Conservation (phyloP, 2,888 invertebrate genomes). For the Theristus sp. region DNA sequence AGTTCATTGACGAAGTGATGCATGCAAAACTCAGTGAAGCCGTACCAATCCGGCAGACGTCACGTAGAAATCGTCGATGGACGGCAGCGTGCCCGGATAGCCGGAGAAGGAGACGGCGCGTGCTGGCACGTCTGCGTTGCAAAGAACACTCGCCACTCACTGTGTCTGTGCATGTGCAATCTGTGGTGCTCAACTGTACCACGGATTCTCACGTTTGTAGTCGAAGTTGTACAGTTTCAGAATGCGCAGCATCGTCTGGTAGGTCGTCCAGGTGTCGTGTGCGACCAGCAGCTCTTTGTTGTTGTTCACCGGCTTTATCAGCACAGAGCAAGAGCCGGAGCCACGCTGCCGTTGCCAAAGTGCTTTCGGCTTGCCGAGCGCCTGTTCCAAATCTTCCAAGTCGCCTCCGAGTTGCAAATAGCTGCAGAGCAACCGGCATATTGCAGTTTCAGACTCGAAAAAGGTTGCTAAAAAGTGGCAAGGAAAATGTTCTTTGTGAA, state of each 20-base stretch:
- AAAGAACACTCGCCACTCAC: not conserved
- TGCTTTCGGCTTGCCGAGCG: constrained; percentile 18
- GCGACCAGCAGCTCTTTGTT: constrained; percentile 47
- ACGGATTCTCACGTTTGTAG: constrained; percentile 32
- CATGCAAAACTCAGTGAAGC: not conserved
- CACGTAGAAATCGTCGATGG: constrained; percentile 23
- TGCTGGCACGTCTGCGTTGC: not conserved
- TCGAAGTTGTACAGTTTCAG: constrained; percentile 64
- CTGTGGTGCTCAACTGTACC: not conserved
- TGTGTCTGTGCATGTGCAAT: not conserved
- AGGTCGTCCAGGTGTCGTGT: constrained; percentile 62
- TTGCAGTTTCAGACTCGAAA: not conserved
- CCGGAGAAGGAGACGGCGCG: constrained; percentile 8
- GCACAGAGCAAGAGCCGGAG: constrained; percentile 44
- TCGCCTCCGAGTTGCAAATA: constrained; percentile 58
- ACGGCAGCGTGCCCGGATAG: constrained; percentile 18
- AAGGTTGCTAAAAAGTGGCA: not conserved
- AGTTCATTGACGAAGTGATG: not conserved
- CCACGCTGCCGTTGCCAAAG: constrained; percentile 15
- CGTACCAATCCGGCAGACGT: constrained; percentile 15
- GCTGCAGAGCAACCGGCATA: not conserved
- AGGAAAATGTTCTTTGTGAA: too few species aligned
- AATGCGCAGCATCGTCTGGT: constrained; percentile 59
- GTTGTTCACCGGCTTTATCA: constrained; percentile 44
- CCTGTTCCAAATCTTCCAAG: constrained; percentile 47